Evolutionary conservation across 2,113 vertebrate species (phyloP), one percentile per base, ranked within the genome.

Genomic region (Hyla sarda): DNA sequence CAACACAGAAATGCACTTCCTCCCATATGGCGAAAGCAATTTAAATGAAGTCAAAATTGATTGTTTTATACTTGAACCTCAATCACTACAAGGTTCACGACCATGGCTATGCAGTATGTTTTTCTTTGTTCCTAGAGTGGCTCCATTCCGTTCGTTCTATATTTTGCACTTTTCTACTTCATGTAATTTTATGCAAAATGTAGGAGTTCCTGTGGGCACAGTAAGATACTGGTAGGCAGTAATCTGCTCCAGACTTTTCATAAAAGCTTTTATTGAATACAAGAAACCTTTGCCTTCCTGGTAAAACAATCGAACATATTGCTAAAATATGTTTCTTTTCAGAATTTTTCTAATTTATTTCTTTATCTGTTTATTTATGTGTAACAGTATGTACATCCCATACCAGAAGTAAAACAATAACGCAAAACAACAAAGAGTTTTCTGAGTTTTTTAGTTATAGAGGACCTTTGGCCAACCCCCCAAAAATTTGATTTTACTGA

Each of bases 11-110:
- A 60, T 69, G 41, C 52, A 84, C 62, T 78, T 41, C n/a, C 60
- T 52, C 74, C 28, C 83, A 76, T 54, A 84, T 71, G 58, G 30
- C 4, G 74, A 78, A 85, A 78, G 74, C 62, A 52, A 77, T 84
- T 76, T 77, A 45, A 56, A 78, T 54, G n/a, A 77, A 85, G 60
- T 84, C 56, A 48, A 16, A 65, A 62, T 67, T 58, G 25, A 84
- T 84, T 84, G 56, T 84, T 84, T 65, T 77, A 52, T 25, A 84
- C 65, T 76, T 76, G 14, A 76, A 75, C 52, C 50, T 47, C 41
- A 14, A 23, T 79, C 30, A 7, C 48, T 45, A 54, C 17, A 71
- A 37, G 17, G 23, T 85, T 52, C 28, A 69, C 41, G 77, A 80
- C 32, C 25, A 45, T 12, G 25, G 28, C 75, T 79, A 69, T 47